Conservation (phyloP, 1,140 invertebrate species). For the Danaus melanippus region DNA sequence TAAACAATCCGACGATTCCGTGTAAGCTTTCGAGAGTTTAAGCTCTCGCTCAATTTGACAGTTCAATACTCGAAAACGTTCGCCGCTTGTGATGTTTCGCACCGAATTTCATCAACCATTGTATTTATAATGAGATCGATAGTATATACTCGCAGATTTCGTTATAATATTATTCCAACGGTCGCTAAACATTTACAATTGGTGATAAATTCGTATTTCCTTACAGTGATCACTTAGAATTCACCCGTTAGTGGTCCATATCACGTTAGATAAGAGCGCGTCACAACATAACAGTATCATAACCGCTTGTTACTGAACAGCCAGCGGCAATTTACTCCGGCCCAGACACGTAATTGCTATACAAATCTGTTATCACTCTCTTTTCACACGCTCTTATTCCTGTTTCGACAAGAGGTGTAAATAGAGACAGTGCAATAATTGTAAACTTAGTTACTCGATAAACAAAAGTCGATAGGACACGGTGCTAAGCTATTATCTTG, state of each 20-base stretch:
- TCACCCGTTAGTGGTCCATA: no score
- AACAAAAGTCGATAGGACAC: slow-evolving; percentile 46
- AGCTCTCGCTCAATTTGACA: slow-evolving; percentile 21
- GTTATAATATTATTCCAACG: no score
- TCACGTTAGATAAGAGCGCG: slow-evolving; percentile 37
- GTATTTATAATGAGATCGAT: no score
- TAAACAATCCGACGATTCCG: slow-evolving; percentile 39
- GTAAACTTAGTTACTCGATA: slow-evolving; percentile 42
- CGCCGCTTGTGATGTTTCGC: slow-evolving; percentile 14
- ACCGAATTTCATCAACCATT: background rate
- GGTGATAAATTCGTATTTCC: background rate
- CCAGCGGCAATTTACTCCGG: slow-evolving; percentile 33
- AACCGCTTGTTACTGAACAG: slow-evolving; percentile 50
- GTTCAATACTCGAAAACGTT: slow-evolving; percentile 15
- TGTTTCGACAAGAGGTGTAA: slow-evolving; percentile 41
- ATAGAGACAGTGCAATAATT: slow-evolving; percentile 49
- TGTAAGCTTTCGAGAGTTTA: slow-evolving; percentile 19
- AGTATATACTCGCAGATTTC: no score
- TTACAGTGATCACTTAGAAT: background rate
- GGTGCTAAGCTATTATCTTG: slow-evolving; percentile 45
- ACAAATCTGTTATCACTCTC: slow-evolving; percentile 53
- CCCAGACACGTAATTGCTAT: slow-evolving; percentile 48
- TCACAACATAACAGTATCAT: slow-evolving; percentile 59
- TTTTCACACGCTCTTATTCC: slow-evolving; percentile 60
- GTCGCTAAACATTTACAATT: no score